Conservation (phyloP, 2,888 invertebrate genomes). For the Cyclophora punctaria region DNA sequence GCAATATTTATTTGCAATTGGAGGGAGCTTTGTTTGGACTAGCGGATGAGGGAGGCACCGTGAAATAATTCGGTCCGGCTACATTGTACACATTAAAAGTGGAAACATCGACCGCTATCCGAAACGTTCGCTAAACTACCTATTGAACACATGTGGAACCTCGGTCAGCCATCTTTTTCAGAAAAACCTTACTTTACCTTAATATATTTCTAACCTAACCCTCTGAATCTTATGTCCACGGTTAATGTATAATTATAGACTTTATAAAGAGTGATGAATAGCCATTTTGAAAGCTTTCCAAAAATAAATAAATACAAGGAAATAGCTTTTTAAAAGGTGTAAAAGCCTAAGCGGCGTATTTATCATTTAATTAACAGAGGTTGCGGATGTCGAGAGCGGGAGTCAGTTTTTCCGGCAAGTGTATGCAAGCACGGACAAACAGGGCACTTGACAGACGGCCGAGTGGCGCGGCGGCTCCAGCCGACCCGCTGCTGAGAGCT, state of each 20-base stretch:
- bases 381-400: slow-evolving; percentile 7
- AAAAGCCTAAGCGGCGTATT: slow-evolving; percentile 25
- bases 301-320: slow-evolving; percentile 12
- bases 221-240: too few species aligned
- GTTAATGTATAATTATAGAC: too few species aligned
- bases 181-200: too few species aligned
- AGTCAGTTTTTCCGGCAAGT: slow-evolving; percentile 7
- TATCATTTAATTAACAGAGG: slow-evolving; percentile 47
- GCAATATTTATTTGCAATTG: slow-evolving; percentile 47
- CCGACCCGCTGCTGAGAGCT: slow-evolving; percentile 22
- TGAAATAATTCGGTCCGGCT: slow-evolving; percentile 46
- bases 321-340: slow-evolving; percentile 26
- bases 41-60: slow-evolving; percentile 16
- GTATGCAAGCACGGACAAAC: slow-evolving; percentile 10
- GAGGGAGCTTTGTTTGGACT: slow-evolving; percentile 37
- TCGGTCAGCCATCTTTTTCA: too few species aligned
- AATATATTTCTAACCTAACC: too few species aligned
- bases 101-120: slow-evolving; percentile 30
- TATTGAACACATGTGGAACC: too few species aligned
- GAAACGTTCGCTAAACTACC: slow-evolving; percentile 19
- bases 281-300: background rate
- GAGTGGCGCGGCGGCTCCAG: slow-evolving; percentile 21
- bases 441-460: slow-evolving; percentile 5
- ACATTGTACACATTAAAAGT: slow-evolving; percentile 46
- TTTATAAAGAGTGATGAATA: too few species aligned